Base-by-base conservation (phyloP, 2,113 vertebrate species). In the Eubucco bourcierii region DNA sequence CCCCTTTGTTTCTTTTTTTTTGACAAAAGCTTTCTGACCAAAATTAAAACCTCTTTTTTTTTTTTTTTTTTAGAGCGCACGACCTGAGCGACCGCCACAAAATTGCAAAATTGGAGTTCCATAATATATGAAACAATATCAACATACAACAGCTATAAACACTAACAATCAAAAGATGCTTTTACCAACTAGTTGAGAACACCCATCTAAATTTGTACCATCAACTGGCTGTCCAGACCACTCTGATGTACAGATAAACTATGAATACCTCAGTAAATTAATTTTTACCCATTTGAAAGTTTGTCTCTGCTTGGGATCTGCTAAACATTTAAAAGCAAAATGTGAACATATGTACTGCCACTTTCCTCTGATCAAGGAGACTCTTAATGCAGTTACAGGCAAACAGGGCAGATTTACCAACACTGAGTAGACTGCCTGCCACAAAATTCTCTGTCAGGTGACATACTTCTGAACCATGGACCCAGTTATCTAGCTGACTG, bases 131-230 rank as follows among this genome's bases (percentile, higher is more conserved):
- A 46, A 4, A 27, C 13, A 29, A 1, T n/a, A 74, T 47, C 64
- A 58, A 52, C 5, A 27, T 2, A 17, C 4, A 41, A 16, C 7
- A 83, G n/a, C 12, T 55, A 60, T 11, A 81, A 81, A 47, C 2
- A 15, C 10, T 17, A 34, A 56, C 13, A 75, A 71, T 4, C 0
- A 0, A 20, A 77, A 47, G 10, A 53, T 34, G 37, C n/a, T 75
- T 24, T 10, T 60, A 41, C 4, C 13, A 10, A 86, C 8, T 34
- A 80, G 11, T 3, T 68, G n/a, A 15, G 29, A 23, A n/a, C 3
- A 0, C 15, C 9, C 37, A 27, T 24, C 37, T 50, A 31, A 7
- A 18, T 24, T 61, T 34, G 13, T 77, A 15, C 13, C 46, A 28
- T 8, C 6, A 56, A 37, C 5, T 66, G 46, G 66, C 52, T 47